Evolutionary conservation across 2,113 vertebrate species (phyloP), one percentile per base, ranked within the genome.

Genomic region (Bufo bufo): DNA sequence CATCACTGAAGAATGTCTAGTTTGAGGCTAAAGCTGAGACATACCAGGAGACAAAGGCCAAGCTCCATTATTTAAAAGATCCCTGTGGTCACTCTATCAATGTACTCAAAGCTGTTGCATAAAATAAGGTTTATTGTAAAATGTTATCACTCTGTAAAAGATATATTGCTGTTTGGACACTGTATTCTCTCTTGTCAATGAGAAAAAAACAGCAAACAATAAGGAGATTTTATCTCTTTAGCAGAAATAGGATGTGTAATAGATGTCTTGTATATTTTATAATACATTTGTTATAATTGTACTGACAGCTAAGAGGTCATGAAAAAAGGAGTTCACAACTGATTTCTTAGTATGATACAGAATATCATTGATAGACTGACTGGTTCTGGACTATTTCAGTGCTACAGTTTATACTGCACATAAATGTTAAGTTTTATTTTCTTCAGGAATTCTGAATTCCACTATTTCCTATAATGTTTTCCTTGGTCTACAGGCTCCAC

Each of bases 1-100:
- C 75, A 63, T 3, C 50, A 52, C 47, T 79, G n/a, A 69, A 66
- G 61, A 86, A 14, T 80, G 47, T 50, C 33, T 86, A n/a, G 65
- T 54, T 13, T 65, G 45, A 33, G 33, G 33, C 0, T 33, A 33
- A 33, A 33, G 33, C 33, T 33, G 19, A 58, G 6, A 10, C 19
- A 59, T 58, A 74, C 71, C 17, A 13, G 52, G 33, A 6, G 54
- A 77, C 54, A 77, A 61, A 61, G 33, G 11, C 58, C 33, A 8
- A 14, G 14, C 23, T 56, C 33, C 43, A 59, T 85, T 75, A 77
- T 74, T 59, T 77, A 19, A 58, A 59, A 20, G 43, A 77, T 85
- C 17, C 23, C 20, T 20, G 61, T 14, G 17, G 23, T 43, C n/a
- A 20, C 6, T 84, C n/a, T 84, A 17, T 84, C 16, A 72, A 84